Evolutionary conservation across 2,797 vertebrate genomes (phyloP).

Genomic region (Notamacropus eugenii): DNA sequence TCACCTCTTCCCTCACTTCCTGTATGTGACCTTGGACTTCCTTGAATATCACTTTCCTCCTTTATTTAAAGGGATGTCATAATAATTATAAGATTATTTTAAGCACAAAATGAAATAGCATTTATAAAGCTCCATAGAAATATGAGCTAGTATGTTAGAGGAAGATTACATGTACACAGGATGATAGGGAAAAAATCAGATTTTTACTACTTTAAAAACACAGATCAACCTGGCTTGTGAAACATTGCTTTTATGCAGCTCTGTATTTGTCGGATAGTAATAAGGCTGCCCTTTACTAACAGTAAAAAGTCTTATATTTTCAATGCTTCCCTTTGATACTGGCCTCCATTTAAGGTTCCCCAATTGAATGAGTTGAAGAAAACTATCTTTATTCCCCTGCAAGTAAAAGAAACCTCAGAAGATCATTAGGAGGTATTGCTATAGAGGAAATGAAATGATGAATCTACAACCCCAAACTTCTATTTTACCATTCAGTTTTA

Average conservation of each 20-base stretch:
- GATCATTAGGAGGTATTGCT: not conserved
- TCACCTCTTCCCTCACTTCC: not conserved
- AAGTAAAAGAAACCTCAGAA: not conserved
- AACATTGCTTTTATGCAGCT: not conserved
- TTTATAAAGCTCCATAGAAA: not conserved
- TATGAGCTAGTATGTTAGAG: not conserved
- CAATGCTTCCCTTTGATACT: not conserved
- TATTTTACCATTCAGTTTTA: constrained; percentile 26
- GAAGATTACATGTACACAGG: not conserved
- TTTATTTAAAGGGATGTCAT: not conserved
- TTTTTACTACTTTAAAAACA: not conserved
- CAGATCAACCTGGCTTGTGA: not conserved
- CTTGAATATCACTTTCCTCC: not conserved
- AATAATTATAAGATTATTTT: not conserved
- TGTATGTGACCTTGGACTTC: not conserved
- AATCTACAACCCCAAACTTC: not conserved
- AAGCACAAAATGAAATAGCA: not conserved
- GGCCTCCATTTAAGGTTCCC: not conserved
- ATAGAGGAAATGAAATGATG: not conserved
- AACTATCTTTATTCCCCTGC: not conserved
- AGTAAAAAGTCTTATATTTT: not conserved
- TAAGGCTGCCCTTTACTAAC: not conserved
- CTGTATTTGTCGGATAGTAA: not conserved
- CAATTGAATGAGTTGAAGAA: not conserved
- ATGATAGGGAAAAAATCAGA: not conserved